phyloP scores from a whole-genome alignment of 37 sponge, comb jelly and placozoan species.

The Amphimedon queenslandica region DNA sequence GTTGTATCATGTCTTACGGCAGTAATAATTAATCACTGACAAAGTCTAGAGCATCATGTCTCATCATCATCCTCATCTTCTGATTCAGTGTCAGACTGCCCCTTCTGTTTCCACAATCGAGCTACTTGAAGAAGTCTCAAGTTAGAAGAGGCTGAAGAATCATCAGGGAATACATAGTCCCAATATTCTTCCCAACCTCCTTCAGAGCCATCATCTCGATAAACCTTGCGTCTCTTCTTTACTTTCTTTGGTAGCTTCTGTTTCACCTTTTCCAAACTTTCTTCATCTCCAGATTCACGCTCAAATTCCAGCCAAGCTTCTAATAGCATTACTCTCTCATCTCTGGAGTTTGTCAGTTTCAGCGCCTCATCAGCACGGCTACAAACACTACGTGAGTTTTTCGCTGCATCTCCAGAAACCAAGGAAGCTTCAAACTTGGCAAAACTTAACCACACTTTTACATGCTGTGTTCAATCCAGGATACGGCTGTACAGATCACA shows the following conservation, averaged over 20 bases:
- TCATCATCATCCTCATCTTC: no score
- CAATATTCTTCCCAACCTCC: slow-evolving; percentile 99
- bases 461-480: slow-evolving; percentile 88
- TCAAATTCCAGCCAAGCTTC: slow-evolving; percentile 95
- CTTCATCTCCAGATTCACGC: slow-evolving; percentile 51
- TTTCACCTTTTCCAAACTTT: slow-evolving; percentile 41
- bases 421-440: slow-evolving; percentile 85
- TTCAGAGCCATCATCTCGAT: slow-evolving; percentile 83
- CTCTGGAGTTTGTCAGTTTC: slow-evolving; percentile 32
- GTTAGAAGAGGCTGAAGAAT: slow-evolving; percentile 66
- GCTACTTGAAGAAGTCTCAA: slow-evolving; percentile 95
- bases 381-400: slow-evolving; percentile 46
- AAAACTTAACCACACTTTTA: slow-evolving; percentile 93
- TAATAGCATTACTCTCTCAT: slow-evolving; percentile 77
- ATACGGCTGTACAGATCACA: slow-evolving; percentile 80
- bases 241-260: slow-evolving; percentile 78
- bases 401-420: slow-evolving; percentile 8
- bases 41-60: no score
- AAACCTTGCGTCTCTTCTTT: slow-evolving; percentile 87
- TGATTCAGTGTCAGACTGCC: no score
- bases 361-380: slow-evolving; percentile 57
- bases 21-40: no score
- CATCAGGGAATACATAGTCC: slow-evolving; percentile 98
- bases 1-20: no score
- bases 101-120: slow-evolving; percentile 86